A percentile compares a stretch with the other conserved stretches of the same genome.
Conservation (phyloP, 64 coral and sea anemone species). For the Acropora tenuis region DNA sequence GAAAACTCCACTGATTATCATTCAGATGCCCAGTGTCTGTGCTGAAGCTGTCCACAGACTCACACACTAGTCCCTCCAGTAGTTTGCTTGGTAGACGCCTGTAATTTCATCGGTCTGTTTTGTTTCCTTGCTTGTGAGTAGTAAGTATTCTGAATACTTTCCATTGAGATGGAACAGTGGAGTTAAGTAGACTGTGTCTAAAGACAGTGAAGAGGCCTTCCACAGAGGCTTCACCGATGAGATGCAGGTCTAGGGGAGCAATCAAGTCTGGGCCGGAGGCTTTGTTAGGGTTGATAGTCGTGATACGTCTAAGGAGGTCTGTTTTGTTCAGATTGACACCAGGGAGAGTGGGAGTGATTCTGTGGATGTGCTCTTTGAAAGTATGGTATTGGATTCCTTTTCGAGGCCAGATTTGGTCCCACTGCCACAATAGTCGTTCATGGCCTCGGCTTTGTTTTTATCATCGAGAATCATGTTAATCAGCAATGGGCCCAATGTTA, state of each 20-base stretch:
- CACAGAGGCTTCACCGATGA: constrained; percentile 47
- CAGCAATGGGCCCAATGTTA: too few relatives aligned
- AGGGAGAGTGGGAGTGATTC: not conserved
- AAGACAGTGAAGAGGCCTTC: constrained; percentile 45
- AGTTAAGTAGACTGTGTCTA: constrained; percentile 38
- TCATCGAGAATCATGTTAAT: too few relatives aligned
- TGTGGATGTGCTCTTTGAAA: constrained; percentile 33
- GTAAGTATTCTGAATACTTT: constrained; percentile 48
- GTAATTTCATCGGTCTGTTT: constrained; percentile 39
- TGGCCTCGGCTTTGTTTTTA: too few relatives aligned
- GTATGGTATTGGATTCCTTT: constrained; percentile 14
- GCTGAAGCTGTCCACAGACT: constrained; percentile 40
- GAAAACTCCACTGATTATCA: constrained; percentile 63
- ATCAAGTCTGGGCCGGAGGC: constrained; percentile 46
- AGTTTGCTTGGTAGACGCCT: constrained; percentile 44
- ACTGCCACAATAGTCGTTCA: constrained; percentile 1
- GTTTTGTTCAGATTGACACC: constrained; percentile 26
- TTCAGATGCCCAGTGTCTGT: constrained; percentile 36
- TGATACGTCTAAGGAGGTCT: constrained; percentile 48
- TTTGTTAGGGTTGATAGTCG: constrained; percentile 55
- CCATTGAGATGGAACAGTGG: constrained; percentile 57
- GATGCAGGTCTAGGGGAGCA: constrained; percentile 51
- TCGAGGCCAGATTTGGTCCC: constrained; percentile 36
- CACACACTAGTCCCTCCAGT: constrained; percentile 53
- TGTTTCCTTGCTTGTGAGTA: constrained; percentile 49